phyloP scores from a whole-genome alignment of 2,113 vertebrate species.

The Peromyscus californicus region DNA sequence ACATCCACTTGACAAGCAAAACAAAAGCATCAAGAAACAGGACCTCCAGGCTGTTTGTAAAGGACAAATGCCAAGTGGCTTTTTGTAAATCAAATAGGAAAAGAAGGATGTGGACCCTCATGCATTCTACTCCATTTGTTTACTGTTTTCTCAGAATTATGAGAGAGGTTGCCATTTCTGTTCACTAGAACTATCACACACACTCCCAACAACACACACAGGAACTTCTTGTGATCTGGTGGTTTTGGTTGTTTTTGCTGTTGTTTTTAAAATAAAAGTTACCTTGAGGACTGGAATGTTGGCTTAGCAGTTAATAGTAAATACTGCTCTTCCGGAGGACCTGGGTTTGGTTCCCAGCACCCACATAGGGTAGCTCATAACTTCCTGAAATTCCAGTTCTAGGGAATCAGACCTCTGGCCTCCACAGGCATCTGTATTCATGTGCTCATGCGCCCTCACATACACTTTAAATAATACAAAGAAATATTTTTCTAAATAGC shows the following conservation, averaged over 20 bases:
- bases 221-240: neutral
- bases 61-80: neutral
- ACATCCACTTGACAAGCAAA: neutral
- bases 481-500: neutral
- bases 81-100: neutral
- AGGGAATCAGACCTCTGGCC: neutral
- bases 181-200: neutral
- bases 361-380: neutral
- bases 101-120: neutral
- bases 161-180: neutral
- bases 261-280: slow-evolving; percentile 11
- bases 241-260: slow-evolving; percentile 16
- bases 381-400: neutral
- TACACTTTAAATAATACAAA: neutral
- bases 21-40: neutral
- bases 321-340: neutral
- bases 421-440: neutral
- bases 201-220: neutral
- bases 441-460: neutral
- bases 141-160: neutral
- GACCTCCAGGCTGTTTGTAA: neutral
- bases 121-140: neutral
- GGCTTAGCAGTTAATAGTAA: neutral
- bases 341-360: neutral
- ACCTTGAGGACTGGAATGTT: neutral